Conservation (phyloP, 2,113 vertebrate species). For the Nettapus auritus region DNA sequence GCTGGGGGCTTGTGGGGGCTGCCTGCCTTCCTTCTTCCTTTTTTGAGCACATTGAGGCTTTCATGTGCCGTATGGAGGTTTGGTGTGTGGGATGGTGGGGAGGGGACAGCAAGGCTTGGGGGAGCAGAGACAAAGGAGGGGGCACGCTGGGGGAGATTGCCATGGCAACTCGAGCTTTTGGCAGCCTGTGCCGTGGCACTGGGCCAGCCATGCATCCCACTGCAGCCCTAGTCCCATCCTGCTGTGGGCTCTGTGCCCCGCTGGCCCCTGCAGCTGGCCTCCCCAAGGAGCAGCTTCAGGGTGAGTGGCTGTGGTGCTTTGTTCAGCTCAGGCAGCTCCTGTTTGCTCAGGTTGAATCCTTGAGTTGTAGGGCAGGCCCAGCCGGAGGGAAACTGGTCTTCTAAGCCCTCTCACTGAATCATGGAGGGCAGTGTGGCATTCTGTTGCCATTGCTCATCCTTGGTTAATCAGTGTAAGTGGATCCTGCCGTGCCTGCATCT, state of each 20-base stretch:
- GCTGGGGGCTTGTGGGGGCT: not conserved
- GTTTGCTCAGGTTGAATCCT: not conserved
- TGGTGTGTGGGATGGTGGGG: rapidly evolving
- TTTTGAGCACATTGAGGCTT: not conserved
- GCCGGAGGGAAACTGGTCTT: not conserved
- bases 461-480: not conserved
- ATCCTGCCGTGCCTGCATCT: not conserved
- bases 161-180: slow-evolving; percentile 54
- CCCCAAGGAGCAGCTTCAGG: not conserved
- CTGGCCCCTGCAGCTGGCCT: rapidly evolving
- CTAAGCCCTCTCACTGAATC: not conserved
- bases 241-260: not conserved
- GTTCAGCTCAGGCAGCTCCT: not conserved
- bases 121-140: slow-evolving; percentile 1
- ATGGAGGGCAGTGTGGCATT: not conserved
- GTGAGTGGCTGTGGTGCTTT: not conserved
- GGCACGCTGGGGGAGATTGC: slow-evolving; percentile 44
- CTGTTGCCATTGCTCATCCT: not conserved
- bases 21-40: not conserved
- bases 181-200: not conserved
- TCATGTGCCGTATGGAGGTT: not conserved
- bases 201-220: not conserved
- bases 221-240: not conserved
- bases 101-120: not conserved
- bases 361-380: not conserved